Percentiles rank a stretch among this genome's conserved stretches.
Conservation (phyloP, 2,113 vertebrate genomes). For the Planiliza haematocheilus region DNA sequence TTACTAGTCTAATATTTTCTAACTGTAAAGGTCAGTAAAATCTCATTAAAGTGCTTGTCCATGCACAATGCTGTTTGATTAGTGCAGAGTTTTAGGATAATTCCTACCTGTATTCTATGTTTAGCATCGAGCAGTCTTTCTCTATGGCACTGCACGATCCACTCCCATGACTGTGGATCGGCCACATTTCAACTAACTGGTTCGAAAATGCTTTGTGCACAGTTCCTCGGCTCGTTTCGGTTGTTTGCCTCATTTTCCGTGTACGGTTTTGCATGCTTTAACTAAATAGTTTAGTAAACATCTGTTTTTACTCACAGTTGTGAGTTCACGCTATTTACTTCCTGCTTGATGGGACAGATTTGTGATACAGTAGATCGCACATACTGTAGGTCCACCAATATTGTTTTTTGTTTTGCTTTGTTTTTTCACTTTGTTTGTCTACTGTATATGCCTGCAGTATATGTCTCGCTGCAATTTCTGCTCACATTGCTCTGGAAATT, state of each 20-base stretch:
- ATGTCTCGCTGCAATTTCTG: neutral
- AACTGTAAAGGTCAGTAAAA: neutral
- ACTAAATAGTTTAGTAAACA: conserved; percentile 5
- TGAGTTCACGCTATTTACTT: conserved; percentile 1
- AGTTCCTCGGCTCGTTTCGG: conserved; percentile 2
- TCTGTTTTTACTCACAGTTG: conserved; percentile 36
- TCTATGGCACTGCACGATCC: neutral
- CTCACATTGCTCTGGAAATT: conserved; percentile 5
- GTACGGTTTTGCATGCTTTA: neutral
- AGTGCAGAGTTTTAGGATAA: neutral
- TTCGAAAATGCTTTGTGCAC: neutral
- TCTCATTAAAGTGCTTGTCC: neutral
- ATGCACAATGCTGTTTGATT: neutral
- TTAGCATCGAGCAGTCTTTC: no score
- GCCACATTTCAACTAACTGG: neutral
- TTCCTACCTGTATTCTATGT: neutral
- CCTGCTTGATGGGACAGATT: neutral
- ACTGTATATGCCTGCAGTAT: no score
- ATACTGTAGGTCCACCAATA: neutral
- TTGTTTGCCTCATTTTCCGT: conserved; percentile 2
- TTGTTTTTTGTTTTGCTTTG: neutral
- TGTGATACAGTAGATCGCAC: neutral
- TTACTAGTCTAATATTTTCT: neutral
- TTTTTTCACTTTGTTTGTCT: neutral
- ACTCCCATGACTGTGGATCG: neutral